Evolutionary conservation across 2,888 invertebrate species (phyloP).

Genomic region (Aleiodes testaceus): DNA sequence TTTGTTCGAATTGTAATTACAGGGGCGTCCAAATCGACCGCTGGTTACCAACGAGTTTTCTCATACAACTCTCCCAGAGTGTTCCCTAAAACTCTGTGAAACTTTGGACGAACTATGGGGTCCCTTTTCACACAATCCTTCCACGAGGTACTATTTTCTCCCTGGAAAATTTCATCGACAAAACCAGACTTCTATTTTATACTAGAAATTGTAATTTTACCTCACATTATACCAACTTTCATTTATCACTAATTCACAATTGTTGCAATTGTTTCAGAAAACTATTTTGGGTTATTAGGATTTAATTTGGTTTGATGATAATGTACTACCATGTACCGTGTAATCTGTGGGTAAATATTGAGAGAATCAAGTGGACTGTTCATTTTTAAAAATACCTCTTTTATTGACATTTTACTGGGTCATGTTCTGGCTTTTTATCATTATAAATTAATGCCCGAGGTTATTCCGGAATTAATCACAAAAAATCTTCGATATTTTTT

Average conservation of each 20-base stretch:
- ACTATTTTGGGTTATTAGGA: too few relatives aligned
- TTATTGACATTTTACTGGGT: background rate
- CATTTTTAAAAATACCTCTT: too few relatives aligned
- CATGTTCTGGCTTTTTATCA: background rate
- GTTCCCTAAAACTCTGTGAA: slow-evolving; percentile 48
- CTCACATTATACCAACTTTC: too few relatives aligned
- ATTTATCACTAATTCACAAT: too few relatives aligned
- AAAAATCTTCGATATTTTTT: too few relatives aligned
- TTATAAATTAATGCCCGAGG: too few relatives aligned
- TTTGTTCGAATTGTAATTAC: slow-evolving; percentile 72
- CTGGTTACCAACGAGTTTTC: slow-evolving; percentile 59
- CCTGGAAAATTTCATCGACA: background rate
- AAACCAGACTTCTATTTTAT: slow-evolving; percentile 2
- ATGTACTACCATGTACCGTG: too few relatives aligned
- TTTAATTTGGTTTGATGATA: too few relatives aligned
- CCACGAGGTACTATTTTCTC: background rate
- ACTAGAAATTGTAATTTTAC: background rate
- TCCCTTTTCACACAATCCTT: slow-evolving; percentile 23
- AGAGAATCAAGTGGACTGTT: too few relatives aligned
- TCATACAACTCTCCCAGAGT: slow-evolving; percentile 23
- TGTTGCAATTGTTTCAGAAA: too few relatives aligned
- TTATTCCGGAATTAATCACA: too few relatives aligned
- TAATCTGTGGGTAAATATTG: too few relatives aligned
- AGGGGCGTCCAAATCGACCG: slow-evolving; percentile 59
- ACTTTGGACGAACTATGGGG: slow-evolving; percentile 38